These are phyloP conservation scores for Zapornia atra DNA, from an alignment of 2,113 vertebrate species.

Conservation along the genomic window DNA sequence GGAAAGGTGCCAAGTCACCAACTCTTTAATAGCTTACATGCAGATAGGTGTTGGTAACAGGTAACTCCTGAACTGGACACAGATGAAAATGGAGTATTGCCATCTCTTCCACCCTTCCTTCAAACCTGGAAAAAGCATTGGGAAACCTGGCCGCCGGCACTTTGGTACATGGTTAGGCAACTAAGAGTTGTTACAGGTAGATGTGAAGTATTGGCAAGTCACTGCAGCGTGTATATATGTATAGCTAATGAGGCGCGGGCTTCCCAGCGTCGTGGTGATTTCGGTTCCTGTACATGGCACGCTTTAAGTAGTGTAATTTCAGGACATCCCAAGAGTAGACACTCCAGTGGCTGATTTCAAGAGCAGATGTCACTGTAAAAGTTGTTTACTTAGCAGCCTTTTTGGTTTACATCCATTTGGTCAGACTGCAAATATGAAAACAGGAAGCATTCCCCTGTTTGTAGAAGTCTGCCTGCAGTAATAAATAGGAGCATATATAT, in stretches of 20 bases:
- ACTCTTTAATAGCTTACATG: background rate
- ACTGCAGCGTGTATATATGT: background rate
- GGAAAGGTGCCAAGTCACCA: background rate
- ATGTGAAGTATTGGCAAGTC: background rate
- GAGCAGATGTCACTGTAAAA: conserved; percentile 1
- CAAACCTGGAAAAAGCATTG: background rate
- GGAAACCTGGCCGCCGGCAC: background rate
- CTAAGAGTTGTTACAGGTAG: background rate
- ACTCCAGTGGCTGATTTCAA: conserved; percentile 15
- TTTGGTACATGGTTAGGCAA: background rate
- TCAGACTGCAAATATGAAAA: background rate
- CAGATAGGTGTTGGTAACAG: background rate
- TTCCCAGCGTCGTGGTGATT: background rate
- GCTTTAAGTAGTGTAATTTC: background rate
- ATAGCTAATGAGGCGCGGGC: background rate
- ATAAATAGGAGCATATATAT: background rate
- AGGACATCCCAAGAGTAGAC: background rate
- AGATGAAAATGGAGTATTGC: background rate
- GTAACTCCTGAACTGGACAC: background rate
- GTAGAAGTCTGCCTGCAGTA: background rate
- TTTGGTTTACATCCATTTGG: background rate
- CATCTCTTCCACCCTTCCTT: background rate
- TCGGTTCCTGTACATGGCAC: background rate
- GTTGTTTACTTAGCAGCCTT: conserved; percentile 26
- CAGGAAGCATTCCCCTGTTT: background rate